These are phyloP conservation scores for Pseudopleuronectes americanus DNA, from an alignment of 2,797 vertebrate genomes.

Conservation along the genomic window DNA sequence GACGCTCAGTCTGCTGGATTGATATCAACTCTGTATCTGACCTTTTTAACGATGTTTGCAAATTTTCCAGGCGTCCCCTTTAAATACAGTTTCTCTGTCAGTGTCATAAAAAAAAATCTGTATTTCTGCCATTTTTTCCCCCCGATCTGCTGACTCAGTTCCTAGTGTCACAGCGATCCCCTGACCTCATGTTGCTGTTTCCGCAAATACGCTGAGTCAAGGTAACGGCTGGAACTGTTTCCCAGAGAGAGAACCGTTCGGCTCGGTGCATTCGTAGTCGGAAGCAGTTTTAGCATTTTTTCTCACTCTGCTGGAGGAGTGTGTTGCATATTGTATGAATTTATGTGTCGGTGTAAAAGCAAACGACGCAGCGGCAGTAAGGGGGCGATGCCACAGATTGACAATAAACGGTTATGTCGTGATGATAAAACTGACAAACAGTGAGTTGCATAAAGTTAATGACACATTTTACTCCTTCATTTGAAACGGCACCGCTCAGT, in stretches of 20 bases:
- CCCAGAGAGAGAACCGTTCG: background rate
- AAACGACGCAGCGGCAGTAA: slow-evolving; percentile 14
- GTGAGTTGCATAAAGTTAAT: slow-evolving; percentile 37
- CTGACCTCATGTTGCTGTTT: background rate
- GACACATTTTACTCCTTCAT: slow-evolving; percentile 46
- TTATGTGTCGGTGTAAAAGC: slow-evolving; percentile 12
- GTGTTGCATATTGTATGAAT: background rate
- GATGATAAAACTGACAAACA: slow-evolving; percentile 35
- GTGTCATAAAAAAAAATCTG: background rate
- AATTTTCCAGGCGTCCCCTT: background rate
- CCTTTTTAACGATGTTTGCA: too few relatives aligned
- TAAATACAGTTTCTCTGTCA: background rate
- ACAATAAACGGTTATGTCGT: slow-evolving; percentile 26
- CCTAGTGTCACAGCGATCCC: background rate
- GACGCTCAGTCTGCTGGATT: background rate
- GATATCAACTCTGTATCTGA: background rate
- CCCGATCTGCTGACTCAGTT: background rate
- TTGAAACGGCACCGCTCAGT: slow-evolving; percentile 22
- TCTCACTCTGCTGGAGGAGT: too few relatives aligned
- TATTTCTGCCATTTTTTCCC: background rate
- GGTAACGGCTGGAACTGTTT: background rate
- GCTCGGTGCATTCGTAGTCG: background rate
- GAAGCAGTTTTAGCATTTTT: background rate
- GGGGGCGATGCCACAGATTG: background rate
- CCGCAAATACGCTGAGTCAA: background rate